These are phyloP conservation scores for Lepidurus couesii DNA, from an alignment of 1,140 invertebrate genomes.

Conservation along the genomic window DNA sequence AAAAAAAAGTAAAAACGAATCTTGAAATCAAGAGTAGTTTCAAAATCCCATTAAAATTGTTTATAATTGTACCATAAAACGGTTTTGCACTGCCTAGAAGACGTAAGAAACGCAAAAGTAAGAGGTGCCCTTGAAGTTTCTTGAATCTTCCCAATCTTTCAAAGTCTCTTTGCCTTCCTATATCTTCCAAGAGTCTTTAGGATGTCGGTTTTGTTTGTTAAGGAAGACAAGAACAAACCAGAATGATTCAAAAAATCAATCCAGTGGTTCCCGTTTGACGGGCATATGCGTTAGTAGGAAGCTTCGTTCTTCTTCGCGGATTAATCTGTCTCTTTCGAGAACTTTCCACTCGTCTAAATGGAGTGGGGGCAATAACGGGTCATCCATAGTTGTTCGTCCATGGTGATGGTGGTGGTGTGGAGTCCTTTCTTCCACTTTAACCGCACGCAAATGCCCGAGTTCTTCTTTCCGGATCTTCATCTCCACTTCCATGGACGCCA, in stretches of 20 bases:
- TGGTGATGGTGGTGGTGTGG: background rate
- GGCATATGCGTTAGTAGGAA: background rate
- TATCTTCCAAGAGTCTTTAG: too few relatives aligned
- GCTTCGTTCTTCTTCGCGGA: constrained; percentile 3
- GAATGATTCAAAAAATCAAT: background rate
- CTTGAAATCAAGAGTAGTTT: too few relatives aligned
- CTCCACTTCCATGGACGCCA: background rate
- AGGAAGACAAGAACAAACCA: background rate
- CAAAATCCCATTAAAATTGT: too few relatives aligned
- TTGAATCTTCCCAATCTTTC: too few relatives aligned
- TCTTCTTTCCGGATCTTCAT: background rate
- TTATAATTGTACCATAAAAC: too few relatives aligned
- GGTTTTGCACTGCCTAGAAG: too few relatives aligned
- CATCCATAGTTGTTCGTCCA: background rate
- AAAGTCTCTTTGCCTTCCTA: too few relatives aligned
- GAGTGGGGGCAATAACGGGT: background rate
- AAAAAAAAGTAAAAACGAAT: too few relatives aligned
- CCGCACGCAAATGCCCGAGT: background rate
- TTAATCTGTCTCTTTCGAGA: background rate
- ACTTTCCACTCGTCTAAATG: constrained; percentile 2
- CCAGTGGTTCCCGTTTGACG: constrained; percentile 12
- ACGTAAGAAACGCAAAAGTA: too few relatives aligned
- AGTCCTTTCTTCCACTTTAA: background rate
- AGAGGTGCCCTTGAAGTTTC: too few relatives aligned
- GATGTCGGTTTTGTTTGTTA: too few relatives aligned